These are phyloP conservation scores for Ptychadena robeensis DNA, from an alignment of 2,797 vertebrate species.

Conservation along the genomic window DNA sequence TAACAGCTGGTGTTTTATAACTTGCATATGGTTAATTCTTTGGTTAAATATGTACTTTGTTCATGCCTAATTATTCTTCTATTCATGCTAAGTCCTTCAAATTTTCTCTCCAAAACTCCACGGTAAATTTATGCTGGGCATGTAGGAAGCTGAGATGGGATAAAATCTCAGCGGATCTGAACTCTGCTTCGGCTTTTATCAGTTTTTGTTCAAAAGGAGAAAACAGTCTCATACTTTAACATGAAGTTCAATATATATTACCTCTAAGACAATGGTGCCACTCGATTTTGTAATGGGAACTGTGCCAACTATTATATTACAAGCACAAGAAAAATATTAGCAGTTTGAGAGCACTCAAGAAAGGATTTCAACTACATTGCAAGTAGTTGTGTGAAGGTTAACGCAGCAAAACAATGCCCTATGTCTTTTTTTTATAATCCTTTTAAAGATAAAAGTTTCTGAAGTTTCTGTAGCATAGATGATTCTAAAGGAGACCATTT, in stretches of 20 bases:
- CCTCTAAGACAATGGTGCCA: conserved; percentile 32
- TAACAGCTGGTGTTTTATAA: conserved; percentile 52
- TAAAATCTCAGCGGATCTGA: conserved; percentile 41
- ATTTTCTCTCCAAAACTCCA: conserved; percentile 9
- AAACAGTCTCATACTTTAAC: conserved; percentile 48
- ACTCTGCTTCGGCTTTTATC: conserved; percentile 49
- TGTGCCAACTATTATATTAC: background rate
- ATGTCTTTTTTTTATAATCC: too few relatives aligned
- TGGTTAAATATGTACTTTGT: conserved; percentile 56
- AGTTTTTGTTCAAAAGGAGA: conserved; percentile 49
- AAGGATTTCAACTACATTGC: too few relatives aligned
- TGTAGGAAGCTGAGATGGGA: conserved; percentile 32
- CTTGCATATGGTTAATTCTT: conserved; percentile 51
- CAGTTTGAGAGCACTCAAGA: too few relatives aligned
- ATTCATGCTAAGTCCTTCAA: conserved; percentile 26
- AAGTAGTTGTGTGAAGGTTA: too few relatives aligned
- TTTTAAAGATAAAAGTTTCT: too few relatives aligned
- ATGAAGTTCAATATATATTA: conserved; percentile 45
- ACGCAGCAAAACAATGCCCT: too few relatives aligned
- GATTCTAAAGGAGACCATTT: too few relatives aligned
- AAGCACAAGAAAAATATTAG: too few relatives aligned
- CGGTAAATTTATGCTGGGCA: conserved; percentile 47
- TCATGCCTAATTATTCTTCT: conserved; percentile 54
- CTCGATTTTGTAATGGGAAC: background rate
- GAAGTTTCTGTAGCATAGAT: too few relatives aligned